Conservation (phyloP, 2,797 vertebrate species). For the Sebastes cheni region DNA sequence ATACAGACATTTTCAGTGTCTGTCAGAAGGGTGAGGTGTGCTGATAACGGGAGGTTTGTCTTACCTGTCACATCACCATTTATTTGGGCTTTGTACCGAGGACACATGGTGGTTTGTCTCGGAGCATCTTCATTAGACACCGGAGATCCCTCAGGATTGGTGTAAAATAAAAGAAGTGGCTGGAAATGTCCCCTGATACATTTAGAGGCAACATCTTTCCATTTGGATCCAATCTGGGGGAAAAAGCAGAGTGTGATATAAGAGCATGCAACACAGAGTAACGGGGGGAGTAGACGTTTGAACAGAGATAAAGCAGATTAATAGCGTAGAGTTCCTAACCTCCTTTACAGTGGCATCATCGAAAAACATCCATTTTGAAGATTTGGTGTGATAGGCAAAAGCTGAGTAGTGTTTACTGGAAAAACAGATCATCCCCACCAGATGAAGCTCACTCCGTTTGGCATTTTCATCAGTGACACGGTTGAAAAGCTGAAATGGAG, state of each 20-base stretch:
- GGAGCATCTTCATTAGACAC: slow-evolving; percentile 95
- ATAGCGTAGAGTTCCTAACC: slow-evolving; percentile 76
- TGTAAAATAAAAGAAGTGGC: slow-evolving; percentile 95
- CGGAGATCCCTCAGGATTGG: slow-evolving; percentile 93
- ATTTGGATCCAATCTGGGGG: slow-evolving; percentile 92
- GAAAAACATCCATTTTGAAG: slow-evolving; percentile 97
- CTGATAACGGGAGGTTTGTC: background rate
- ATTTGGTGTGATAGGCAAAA: slow-evolving; percentile 98
- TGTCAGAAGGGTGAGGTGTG: background rate
- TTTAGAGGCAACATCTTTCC: slow-evolving; percentile 97
- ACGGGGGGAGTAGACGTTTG: background rate
- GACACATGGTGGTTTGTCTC: slow-evolving; percentile 90
- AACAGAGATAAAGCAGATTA: slow-evolving; percentile 27
- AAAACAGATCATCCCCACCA: slow-evolving; percentile 99
- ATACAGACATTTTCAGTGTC: background rate
- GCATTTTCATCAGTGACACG: slow-evolving; percentile 96
- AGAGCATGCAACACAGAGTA: slow-evolving; percentile 12
- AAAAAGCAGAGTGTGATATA: background rate
- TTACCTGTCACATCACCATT: slow-evolving; percentile 87
- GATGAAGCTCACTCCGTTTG: slow-evolving; percentile 92
- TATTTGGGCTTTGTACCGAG: slow-evolving; percentile 87
- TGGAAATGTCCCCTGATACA: slow-evolving; percentile 97
- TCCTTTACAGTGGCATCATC: slow-evolving; percentile 98
- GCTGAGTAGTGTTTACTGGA: slow-evolving; percentile 97
- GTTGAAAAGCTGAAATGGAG: slow-evolving; percentile 91